Conservation (phyloP, 2,888 invertebrate species). For the Branchipolynoe longqiensis region DNA sequence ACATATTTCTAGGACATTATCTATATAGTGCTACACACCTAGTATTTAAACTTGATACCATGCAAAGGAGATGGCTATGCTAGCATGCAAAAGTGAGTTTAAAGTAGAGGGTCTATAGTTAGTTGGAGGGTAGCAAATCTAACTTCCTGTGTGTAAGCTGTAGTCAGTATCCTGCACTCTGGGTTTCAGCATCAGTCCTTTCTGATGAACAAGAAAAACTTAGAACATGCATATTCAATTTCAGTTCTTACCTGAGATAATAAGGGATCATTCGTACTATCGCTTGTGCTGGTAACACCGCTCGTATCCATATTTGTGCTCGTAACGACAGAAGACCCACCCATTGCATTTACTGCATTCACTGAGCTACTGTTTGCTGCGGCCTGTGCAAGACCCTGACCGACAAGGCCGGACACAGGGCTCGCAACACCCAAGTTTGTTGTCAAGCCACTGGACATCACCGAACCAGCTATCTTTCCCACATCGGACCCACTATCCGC, state of each 20-base stretch:
- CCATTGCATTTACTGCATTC: slow-evolving; percentile 4
- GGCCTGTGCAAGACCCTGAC: neutral
- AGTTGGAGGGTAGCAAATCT: no score
- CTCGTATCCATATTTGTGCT: slow-evolving; percentile 29
- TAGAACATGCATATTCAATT: neutral
- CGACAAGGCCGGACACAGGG: neutral
- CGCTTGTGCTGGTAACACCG: slow-evolving; percentile 30
- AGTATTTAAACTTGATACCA: no score
- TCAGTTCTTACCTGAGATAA: slow-evolving; percentile 32
- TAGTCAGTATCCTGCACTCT: no score
- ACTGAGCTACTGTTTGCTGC: slow-evolving; percentile 50
- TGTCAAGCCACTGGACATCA: slow-evolving; percentile 20
- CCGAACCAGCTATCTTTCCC: neutral
- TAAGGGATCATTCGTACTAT: slow-evolving; percentile 38
- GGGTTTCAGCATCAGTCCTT: no score
- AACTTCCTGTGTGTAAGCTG: no score
- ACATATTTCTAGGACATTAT: no score
- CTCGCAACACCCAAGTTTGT: slow-evolving; percentile 4
- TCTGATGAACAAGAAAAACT: neutral
- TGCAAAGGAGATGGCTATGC: no score
- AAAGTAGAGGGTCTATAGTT: no score
- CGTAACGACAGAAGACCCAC: slow-evolving; percentile 58
- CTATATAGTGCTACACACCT: no score
- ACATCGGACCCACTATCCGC: slow-evolving; percentile 12
- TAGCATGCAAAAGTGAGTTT: no score